A percentile compares a stretch with the other conserved stretches of the same genome.
Evolutionary conservation across 2,888 invertebrate species (phyloP).

Genomic region (Nemurella pictetii): DNA sequence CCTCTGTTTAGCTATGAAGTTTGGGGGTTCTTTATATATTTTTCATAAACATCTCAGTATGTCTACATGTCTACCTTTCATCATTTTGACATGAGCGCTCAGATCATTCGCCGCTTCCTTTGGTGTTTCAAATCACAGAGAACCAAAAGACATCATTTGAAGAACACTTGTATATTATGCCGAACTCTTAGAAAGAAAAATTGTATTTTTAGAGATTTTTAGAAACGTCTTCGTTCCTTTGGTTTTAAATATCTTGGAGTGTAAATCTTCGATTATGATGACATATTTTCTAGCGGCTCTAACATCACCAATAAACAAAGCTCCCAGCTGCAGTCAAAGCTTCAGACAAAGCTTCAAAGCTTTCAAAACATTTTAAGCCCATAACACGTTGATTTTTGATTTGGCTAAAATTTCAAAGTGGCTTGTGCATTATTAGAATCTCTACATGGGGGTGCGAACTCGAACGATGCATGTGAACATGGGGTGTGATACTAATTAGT

Average conservation of each 20-base stretch:
- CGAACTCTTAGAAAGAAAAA: constrained; percentile 21
- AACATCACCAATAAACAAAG: not conserved
- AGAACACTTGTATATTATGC: constrained; percentile 23
- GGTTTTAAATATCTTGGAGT: not conserved
- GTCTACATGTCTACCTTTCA: constrained; percentile 26
- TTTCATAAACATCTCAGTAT: constrained; percentile 21
- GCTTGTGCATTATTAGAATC: too few species aligned
- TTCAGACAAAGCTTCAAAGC: too few species aligned
- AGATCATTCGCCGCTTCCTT: constrained; percentile 29
- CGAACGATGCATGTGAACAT: too few species aligned
- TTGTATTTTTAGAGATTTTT: constrained; percentile 30
- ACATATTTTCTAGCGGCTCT: not conserved
- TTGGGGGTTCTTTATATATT: constrained; percentile 6
- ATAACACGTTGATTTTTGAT: too few species aligned
- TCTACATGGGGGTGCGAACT: too few species aligned
- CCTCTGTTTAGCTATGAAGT: constrained; percentile 21
- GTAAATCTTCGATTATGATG: constrained; percentile 5
- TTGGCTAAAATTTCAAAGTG: too few species aligned
- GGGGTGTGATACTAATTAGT: too few species aligned
- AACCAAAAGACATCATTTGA: constrained; percentile 19
- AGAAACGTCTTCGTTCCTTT: not conserved
- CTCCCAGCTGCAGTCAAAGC: not conserved
- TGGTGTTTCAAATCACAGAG: constrained; percentile 12
- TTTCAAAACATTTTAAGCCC: too few species aligned
- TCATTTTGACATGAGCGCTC: constrained; percentile 23